A percentile compares a stretch with the other conserved stretches of the same genome.
Evolutionary conservation across 2,888 invertebrate species (phyloP).

Genomic region (Agonopterix alstromeriana): DNA sequence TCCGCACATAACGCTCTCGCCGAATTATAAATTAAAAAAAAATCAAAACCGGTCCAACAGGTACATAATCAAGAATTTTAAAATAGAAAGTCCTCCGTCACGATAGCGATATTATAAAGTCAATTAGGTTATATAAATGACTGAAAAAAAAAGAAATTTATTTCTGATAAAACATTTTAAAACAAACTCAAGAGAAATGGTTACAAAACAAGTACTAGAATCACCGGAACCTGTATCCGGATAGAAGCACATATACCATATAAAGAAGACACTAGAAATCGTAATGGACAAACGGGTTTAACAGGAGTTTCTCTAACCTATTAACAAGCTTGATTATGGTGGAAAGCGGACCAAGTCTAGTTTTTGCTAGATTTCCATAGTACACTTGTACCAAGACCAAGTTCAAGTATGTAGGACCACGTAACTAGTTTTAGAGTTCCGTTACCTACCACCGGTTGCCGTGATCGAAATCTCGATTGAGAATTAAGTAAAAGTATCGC

Average conservation of each 20-base stretch:
- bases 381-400: slow-evolving; percentile 20
- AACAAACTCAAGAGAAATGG: slow-evolving; percentile 5
- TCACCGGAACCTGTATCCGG: slow-evolving; percentile 34
- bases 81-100: slow-evolving; percentile 52
- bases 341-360: slow-evolving; percentile 65
- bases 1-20: slow-evolving; percentile 38
- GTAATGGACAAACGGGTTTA: slow-evolving; percentile 38
- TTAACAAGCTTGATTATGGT: slow-evolving; percentile 62
- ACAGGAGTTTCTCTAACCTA: slow-evolving; percentile 63
- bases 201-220: slow-evolving; percentile 8
- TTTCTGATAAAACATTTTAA: not conserved
- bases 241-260: slow-evolving; percentile 21
- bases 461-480: slow-evolving; percentile 50
- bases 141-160: slow-evolving; percentile 3
- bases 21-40: slow-evolving; percentile 44
- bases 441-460: slow-evolving; percentile 38
- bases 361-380: slow-evolving; percentile 66
- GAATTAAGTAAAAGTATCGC: slow-evolving; percentile 61
- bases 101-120: slow-evolving; percentile 2
- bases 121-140: slow-evolving; percentile 8
- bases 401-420: slow-evolving; percentile 47
- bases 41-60: slow-evolving; percentile 29
- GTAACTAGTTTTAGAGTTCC: slow-evolving; percentile 57
- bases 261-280: slow-evolving; percentile 54
- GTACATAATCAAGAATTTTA: slow-evolving; percentile 31